phyloP scores from a whole-genome alignment of 2,113 vertebrate genomes.

The Neolamprologus tretocephalus region DNA sequence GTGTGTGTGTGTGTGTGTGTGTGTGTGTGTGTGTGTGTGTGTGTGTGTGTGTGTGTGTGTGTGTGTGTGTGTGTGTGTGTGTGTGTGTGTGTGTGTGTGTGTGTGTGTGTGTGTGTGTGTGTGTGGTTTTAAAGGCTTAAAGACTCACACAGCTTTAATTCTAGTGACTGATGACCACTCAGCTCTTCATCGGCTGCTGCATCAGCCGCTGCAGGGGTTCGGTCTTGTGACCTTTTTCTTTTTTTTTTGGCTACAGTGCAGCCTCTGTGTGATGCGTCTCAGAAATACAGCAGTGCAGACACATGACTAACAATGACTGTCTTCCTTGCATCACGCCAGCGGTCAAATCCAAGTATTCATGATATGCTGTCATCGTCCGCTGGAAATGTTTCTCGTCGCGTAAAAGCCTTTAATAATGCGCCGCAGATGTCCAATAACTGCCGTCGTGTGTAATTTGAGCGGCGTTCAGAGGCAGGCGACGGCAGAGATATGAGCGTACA shows the following conservation, averaged over 20 bases:
- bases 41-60: too few species aligned
- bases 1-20: too few species aligned
- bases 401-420: constrained; percentile 21
- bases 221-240: not conserved
- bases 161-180: not conserved
- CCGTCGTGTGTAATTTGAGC: constrained; percentile 48
- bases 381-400: constrained; percentile 10
- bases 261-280: not conserved
- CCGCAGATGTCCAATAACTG: constrained; percentile 30
- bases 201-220: not conserved
- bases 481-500: constrained; percentile 1
- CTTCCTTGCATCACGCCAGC: constrained; percentile 13
- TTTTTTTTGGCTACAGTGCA: not conserved
- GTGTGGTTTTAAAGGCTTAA: not conserved
- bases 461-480: constrained; percentile 13
- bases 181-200: not conserved
- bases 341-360: not conserved
- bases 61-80: not conserved
- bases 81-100: not conserved
- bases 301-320: not conserved
- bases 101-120: not conserved
- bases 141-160: not conserved
- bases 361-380: not conserved
- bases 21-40: too few species aligned
- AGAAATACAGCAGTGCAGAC: not conserved